Percentiles rank a stretch among this genome's conserved stretches.
Conservation (phyloP, 2,797 vertebrate species). For the Gymnocypris eckloni region DNA sequence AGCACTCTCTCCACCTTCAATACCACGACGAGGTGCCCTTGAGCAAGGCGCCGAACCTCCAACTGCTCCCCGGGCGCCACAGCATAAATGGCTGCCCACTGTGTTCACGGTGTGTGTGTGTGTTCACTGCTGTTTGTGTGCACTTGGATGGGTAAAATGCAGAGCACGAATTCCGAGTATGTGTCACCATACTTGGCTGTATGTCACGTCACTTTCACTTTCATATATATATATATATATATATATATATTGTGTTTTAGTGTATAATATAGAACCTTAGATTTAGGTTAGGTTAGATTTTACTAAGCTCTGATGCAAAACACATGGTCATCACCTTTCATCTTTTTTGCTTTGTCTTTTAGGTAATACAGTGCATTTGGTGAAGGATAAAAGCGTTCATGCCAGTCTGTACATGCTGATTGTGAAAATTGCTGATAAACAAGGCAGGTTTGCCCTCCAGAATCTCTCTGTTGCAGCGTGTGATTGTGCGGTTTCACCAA, state of each 20-base stretch:
- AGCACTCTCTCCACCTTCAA: too few species aligned
- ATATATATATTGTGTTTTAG: not conserved
- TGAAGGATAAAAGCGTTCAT: slow-evolving; percentile 60
- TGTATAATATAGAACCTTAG: not conserved
- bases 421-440: slow-evolving; percentile 71
- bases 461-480: slow-evolving; percentile 70
- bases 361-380: slow-evolving; percentile 69
- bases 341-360: not conserved
- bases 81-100: too few species aligned
- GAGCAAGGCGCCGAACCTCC: too few species aligned
- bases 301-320: not conserved
- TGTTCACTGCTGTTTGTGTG: too few species aligned
- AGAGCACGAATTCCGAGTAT: too few species aligned
- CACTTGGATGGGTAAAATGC: too few species aligned
- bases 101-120: too few species aligned
- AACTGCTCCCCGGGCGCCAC: too few species aligned
- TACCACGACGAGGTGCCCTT: too few species aligned
- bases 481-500: slow-evolving; percentile 60
- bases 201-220: too few species aligned
- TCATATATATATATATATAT: too few species aligned
- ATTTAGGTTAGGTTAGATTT: not conserved
- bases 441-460: slow-evolving; percentile 64
- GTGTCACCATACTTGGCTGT: too few species aligned
- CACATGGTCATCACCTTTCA: not conserved
- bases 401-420: slow-evolving; percentile 62